phyloP scores from a whole-genome alignment of 2,113 vertebrate genomes.

The Emydura subglobosa region DNA sequence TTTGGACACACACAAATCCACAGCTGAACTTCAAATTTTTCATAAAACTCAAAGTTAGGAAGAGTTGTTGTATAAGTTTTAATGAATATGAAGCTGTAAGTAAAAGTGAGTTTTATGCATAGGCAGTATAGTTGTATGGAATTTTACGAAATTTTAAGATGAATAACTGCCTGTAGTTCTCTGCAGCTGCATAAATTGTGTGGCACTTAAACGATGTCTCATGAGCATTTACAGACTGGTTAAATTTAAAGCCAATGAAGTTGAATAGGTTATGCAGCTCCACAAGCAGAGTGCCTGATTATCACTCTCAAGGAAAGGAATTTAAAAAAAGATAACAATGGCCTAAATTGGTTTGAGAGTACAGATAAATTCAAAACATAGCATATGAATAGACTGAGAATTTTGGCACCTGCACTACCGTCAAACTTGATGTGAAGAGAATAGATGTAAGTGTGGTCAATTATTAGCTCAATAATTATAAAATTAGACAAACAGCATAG shows the following conservation, averaged over 20 bases:
- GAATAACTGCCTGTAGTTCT: neutral
- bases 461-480: neutral
- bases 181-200: neutral
- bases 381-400: neutral
- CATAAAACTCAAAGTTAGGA: neutral
- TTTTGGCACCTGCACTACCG: neutral
- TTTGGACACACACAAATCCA: neutral
- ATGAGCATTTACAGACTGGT: neutral
- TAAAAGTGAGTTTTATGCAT: neutral
- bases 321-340: neutral
- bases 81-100: neutral
- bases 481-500: neutral
- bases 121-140: neutral
- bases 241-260: neutral
- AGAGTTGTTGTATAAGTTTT: neutral
- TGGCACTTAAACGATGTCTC: neutral
- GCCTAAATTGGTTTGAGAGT: neutral
- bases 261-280: neutral
- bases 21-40: neutral
- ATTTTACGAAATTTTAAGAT: neutral
- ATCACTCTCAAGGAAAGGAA: neutral
- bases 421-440: neutral
- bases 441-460: neutral
- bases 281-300: neutral
- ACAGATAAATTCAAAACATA: neutral